Evolutionary conservation across 2,797 vertebrate species (phyloP).

Genomic region (Sphaeramia orbicularis): DNA sequence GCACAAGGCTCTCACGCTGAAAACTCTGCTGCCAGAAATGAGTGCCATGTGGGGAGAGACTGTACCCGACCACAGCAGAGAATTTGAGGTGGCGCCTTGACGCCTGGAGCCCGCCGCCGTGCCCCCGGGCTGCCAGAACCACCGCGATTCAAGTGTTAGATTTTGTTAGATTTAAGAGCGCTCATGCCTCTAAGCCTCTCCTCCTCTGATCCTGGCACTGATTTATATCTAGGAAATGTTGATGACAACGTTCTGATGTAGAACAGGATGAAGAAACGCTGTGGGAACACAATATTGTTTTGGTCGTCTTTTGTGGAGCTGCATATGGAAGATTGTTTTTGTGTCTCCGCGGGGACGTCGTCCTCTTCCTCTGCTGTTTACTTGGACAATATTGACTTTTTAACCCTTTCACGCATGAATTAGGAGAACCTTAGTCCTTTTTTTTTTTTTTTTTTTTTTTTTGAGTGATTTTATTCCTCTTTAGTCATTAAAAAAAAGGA

Average conservation of each 20-base stretch:
- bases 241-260: slow-evolving; percentile 81
- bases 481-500: no score
- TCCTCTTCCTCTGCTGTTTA: slow-evolving; percentile 12
- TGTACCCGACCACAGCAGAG: slow-evolving; percentile 92
- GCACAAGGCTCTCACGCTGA: slow-evolving; percentile 89
- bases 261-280: slow-evolving; percentile 78
- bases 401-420: no score
- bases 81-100: slow-evolving; percentile 94
- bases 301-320: slow-evolving; percentile 65
- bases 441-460: no score
- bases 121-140: slow-evolving; percentile 89
- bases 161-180: slow-evolving; percentile 92
- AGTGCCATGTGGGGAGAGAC: slow-evolving; percentile 94
- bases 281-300: slow-evolving; percentile 79
- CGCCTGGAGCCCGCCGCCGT: slow-evolving; percentile 91
- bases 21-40: slow-evolving; percentile 88
- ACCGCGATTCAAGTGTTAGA: slow-evolving; percentile 91
- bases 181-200: slow-evolving; percentile 76
- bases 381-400: no score
- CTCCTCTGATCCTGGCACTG: slow-evolving; percentile 76
- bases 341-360: slow-evolving; percentile 55
- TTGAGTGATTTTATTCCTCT: no score
- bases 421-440: no score
- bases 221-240: slow-evolving; percentile 78
- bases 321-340: slow-evolving; percentile 62